Percentiles rank a stretch among this genome's conserved stretches.
These are phyloP conservation scores for Tyria jacobaeae DNA, from an alignment of 2,888 invertebrate genomes.

Conservation along the genomic window DNA sequence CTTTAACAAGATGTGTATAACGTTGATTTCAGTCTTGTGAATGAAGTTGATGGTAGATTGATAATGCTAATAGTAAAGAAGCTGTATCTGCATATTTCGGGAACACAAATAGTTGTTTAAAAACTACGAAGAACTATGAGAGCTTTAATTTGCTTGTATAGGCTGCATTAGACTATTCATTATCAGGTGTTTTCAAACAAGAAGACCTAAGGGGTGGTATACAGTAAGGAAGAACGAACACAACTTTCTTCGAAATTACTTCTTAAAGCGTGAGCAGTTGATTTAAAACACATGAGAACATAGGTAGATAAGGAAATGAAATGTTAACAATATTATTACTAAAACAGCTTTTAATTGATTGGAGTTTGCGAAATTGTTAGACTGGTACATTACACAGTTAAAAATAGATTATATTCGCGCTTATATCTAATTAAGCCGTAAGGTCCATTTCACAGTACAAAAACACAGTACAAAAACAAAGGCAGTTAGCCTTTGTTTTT, in stretches of 20 bases:
- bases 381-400: background rate
- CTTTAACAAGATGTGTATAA: background rate
- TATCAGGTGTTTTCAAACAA: too few relatives aligned
- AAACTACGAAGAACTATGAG: too few relatives aligned
- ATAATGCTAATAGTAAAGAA: background rate
- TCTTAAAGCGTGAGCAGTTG: background rate
- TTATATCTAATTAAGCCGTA: too few relatives aligned
- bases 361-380: background rate
- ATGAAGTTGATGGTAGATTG: background rate
- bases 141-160: too few relatives aligned
- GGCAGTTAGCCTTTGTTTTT: too few relatives aligned
- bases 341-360: background rate
- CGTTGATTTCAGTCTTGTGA: background rate
- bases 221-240: background rate
- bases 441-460: background rate
- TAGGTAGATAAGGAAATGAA: background rate
- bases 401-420: too few relatives aligned
- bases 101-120: background rate
- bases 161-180: too few relatives aligned
- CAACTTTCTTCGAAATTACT: background rate
- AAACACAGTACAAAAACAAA: too few relatives aligned
- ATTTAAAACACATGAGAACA: background rate
- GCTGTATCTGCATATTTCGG: background rate
- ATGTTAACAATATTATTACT: background rate
- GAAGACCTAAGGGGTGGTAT: too few relatives aligned